Base-by-base conservation (phyloP, 1,140 invertebrate genomes). In the Penaeus japonicus region DNA sequence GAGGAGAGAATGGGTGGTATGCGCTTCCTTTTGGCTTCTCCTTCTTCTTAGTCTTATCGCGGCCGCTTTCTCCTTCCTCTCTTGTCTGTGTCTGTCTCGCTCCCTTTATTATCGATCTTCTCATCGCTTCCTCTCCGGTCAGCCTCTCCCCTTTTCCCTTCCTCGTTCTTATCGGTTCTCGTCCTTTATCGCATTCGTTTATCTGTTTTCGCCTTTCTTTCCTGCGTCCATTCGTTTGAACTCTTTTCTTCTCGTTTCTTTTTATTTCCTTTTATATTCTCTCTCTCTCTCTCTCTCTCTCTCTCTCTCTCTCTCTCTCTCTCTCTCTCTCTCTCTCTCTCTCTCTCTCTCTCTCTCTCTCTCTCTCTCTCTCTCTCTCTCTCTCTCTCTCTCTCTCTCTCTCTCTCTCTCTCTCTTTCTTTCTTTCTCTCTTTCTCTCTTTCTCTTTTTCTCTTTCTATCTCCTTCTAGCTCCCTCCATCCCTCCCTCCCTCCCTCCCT, bases 131-230 rank as follows among this genome's bases (percentile, higher is more conserved):
- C 47, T 47, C 47, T 47, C 47, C 47, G 47, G 47, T 7, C 47
- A 7, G 47, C 47, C 47, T 47, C 12, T 47, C n/a, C n/a, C n/a
- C n/a, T 32, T 73, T 32, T 73, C 70, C 35, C 70, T 30, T 4
- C 73, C 73, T 5, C 30, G 79, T 27, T 15, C 22, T 24, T 47
- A 3, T 47, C 5, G 39, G 12, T 35, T 5, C 75, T 24, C 15
- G 15, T 20, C 79, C 27, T 55, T 24, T 53, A 53, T n/a, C 54
- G 18, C 27, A 10, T 81, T 27, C 30, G n/a, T 82, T 27, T 82
- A 47, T 82, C 80, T 82, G 47, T 82, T 54, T 82, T 55, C 57
- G 47, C 59, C 80, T 82, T 55, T 59, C 80, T 82, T 55, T 59
- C 79, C 55, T 54, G n/a, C n/a, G n/a, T n/a, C n/a, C n/a, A n/a